Conservation (phyloP, 2,113 vertebrate genomes). For the Globicephala melas region DNA sequence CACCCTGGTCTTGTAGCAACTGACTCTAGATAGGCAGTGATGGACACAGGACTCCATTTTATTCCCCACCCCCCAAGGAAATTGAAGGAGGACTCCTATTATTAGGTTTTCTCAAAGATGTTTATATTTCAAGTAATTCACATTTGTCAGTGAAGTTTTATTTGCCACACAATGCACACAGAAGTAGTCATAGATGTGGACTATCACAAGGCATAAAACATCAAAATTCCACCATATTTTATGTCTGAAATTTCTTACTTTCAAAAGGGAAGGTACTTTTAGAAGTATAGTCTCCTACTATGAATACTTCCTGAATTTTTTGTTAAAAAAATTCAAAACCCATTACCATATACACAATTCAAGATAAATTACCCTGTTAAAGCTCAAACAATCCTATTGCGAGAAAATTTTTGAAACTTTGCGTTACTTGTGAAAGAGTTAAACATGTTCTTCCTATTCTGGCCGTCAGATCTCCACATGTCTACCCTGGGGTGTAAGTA, state of each 20-base stretch:
- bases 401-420: background rate
- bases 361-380: background rate
- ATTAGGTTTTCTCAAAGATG: background rate
- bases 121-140: background rate
- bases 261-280: background rate
- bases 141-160: background rate
- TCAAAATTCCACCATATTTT: background rate
- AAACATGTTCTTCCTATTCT: background rate
- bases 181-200: background rate
- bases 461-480: background rate
- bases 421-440: background rate
- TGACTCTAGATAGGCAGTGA: background rate
- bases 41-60: background rate
- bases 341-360: background rate
- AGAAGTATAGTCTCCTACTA: background rate
- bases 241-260: slow-evolving; percentile 23
- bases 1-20: background rate
- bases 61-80: background rate
- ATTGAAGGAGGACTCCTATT: background rate
- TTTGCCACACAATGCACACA: background rate
- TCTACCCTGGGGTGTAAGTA: background rate
- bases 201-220: background rate
- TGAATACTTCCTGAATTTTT: background rate
- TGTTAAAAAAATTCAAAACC: background rate
- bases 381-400: background rate